Conservation (phyloP, 2,113 vertebrate genomes). For the Grallaria varia region DNA sequence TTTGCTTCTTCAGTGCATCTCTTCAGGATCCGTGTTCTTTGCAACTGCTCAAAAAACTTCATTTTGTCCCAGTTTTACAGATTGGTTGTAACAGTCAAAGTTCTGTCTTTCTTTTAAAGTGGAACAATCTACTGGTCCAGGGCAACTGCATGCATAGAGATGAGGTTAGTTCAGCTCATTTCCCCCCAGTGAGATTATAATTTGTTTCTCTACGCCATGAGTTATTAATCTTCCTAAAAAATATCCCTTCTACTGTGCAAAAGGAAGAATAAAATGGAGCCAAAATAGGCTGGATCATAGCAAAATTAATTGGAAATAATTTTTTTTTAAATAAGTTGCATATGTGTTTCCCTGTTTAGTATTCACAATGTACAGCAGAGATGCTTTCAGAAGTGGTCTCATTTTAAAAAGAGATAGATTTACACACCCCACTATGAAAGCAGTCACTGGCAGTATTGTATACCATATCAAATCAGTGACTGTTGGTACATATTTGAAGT, state of each 20-base stretch:
- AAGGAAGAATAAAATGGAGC: slow-evolving; percentile 22
- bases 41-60: neutral
- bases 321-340: slow-evolving; percentile 71
- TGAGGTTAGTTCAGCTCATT: slow-evolving; percentile 19
- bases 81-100: neutral
- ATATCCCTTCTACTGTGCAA: slow-evolving; percentile 28
- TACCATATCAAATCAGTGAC: slow-evolving; percentile 68
- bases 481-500: slow-evolving; percentile 75
- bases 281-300: slow-evolving; percentile 16
- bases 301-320: slow-evolving; percentile 58
- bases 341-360: slow-evolving; percentile 61
- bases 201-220: slow-evolving; percentile 31
- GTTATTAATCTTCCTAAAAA: slow-evolving; percentile 49
- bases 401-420: slow-evolving; percentile 62
- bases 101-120: neutral
- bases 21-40: neutral
- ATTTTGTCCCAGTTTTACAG: neutral
- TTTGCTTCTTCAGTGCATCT: neutral
- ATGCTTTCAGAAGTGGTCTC: slow-evolving; percentile 46
- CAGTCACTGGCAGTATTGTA: slow-evolving; percentile 42
- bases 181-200: neutral
- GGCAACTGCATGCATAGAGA: neutral
- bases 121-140: neutral
- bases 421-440: slow-evolving; percentile 29
- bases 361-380: slow-evolving; percentile 8